Evolutionary conservation across 2,888 invertebrate genomes (phyloP).

Genomic region (Sthenelais limicola): DNA sequence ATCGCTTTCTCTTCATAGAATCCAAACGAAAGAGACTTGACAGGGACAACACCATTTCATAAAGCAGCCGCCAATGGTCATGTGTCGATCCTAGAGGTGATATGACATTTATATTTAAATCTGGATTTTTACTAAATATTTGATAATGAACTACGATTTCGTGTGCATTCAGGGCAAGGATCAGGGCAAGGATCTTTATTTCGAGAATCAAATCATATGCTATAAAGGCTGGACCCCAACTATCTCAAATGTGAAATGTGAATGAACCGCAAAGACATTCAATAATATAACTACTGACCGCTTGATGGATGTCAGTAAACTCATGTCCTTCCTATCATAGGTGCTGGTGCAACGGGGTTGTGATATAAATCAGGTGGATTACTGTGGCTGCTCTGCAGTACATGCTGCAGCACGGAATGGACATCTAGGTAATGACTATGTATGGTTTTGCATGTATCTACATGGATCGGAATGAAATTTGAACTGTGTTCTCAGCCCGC

Average conservation of each 20-base stretch:
- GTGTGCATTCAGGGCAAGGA: too few species aligned
- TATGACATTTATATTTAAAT: too few species aligned
- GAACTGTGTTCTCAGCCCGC: too few species aligned
- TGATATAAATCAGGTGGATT: slow-evolving; percentile 25
- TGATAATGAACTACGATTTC: too few species aligned
- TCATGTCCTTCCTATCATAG: slow-evolving; percentile 7
- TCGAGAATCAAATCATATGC: too few species aligned
- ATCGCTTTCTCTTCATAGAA: neutral
- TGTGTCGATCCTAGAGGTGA: slow-evolving; percentile 14
- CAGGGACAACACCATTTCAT: slow-evolving; percentile 22
- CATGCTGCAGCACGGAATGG: slow-evolving; percentile 40
- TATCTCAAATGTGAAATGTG: too few species aligned
- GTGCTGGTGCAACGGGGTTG: neutral
- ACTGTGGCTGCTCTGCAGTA: slow-evolving; percentile 30
- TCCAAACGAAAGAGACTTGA: slow-evolving; percentile 7
- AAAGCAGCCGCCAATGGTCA: slow-evolving; percentile 38
- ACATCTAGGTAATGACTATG: slow-evolving; percentile 23
- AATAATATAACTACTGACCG: too few species aligned
- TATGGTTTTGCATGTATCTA: neutral
- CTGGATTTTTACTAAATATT: too few species aligned
- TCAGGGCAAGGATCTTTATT: too few species aligned
- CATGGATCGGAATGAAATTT: neutral
- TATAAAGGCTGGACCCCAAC: too few species aligned
- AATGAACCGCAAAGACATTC: too few species aligned
- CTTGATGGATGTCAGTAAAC: too few species aligned